Evolutionary conservation across 2,113 vertebrate genomes (phyloP).

Genomic region (Stictonetta naevosa): DNA sequence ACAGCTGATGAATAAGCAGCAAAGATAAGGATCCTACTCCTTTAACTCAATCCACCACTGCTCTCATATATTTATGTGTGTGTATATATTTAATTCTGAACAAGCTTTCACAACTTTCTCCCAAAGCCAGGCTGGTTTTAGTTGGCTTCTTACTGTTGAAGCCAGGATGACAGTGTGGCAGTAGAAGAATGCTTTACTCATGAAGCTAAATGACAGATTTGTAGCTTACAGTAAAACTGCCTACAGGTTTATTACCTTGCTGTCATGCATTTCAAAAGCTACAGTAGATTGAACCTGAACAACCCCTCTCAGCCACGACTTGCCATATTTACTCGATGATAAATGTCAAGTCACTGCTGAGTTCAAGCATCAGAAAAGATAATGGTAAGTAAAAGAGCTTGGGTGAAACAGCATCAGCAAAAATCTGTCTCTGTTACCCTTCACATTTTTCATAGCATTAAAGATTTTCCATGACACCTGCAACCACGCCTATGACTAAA

Average conservation of each 20-base stretch:
- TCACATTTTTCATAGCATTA: background rate
- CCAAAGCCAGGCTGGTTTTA: background rate
- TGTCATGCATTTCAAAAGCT: constrained; percentile 45
- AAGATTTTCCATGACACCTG: background rate
- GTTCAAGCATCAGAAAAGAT: background rate
- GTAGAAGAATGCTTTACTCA: background rate
- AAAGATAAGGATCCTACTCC: background rate
- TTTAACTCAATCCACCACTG: background rate
- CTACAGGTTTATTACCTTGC: constrained; percentile 24
- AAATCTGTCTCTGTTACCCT: background rate
- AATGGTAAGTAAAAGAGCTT: background rate
- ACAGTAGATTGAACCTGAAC: background rate
- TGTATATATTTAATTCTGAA: background rate
- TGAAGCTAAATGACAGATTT: constrained; percentile 6
- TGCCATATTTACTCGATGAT: constrained; percentile 39
- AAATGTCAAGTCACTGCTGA: constrained; percentile 19
- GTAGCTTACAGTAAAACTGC: constrained; percentile 8
- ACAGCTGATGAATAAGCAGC: background rate
- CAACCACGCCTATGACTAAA: background rate
- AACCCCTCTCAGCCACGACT: background rate
- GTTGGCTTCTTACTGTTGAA: background rate
- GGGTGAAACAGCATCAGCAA: background rate
- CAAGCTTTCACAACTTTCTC: background rate
- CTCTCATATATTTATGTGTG: background rate
- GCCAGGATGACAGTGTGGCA: background rate